These are phyloP conservation scores for Gallinago stenura DNA, from an alignment of 2,797 vertebrate genomes.

Conservation along the genomic window DNA sequence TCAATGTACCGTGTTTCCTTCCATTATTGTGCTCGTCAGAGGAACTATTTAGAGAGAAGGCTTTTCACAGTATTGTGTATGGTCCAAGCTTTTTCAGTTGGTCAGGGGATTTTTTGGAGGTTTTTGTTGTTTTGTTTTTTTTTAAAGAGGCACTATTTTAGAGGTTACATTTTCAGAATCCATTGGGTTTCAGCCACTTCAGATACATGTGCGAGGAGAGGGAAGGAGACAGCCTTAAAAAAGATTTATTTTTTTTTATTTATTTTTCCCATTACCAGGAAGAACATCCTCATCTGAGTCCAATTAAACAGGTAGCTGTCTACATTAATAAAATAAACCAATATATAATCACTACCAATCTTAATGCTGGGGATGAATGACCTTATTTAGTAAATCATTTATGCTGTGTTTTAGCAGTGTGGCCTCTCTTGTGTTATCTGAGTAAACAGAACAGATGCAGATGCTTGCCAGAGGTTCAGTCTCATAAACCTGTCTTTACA, in stretches of 20 bases:
- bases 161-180: neutral
- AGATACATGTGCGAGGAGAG: neutral
- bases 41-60: neutral
- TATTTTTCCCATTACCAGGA: constrained; percentile 20
- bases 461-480: neutral
- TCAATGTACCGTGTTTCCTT: neutral
- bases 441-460: constrained; percentile 4
- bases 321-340: constrained; percentile 45
- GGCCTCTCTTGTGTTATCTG: neutral
- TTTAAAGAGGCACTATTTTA: neutral
- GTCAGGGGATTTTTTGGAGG: neutral
- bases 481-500: neutral
- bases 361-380: neutral
- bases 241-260: neutral
- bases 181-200: constrained; percentile 12
- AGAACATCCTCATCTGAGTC: constrained; percentile 28
- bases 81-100: neutral
- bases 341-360: neutral
- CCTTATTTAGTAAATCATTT: constrained; percentile 34
- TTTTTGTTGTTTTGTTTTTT: neutral
- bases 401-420: neutral
- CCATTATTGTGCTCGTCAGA: neutral
- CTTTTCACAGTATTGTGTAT: neutral
- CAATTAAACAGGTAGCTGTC: constrained; percentile 13
- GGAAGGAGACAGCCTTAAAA: neutral